Conservation (phyloP, 2,888 invertebrate species). For the Amblyteles armatorius region DNA sequence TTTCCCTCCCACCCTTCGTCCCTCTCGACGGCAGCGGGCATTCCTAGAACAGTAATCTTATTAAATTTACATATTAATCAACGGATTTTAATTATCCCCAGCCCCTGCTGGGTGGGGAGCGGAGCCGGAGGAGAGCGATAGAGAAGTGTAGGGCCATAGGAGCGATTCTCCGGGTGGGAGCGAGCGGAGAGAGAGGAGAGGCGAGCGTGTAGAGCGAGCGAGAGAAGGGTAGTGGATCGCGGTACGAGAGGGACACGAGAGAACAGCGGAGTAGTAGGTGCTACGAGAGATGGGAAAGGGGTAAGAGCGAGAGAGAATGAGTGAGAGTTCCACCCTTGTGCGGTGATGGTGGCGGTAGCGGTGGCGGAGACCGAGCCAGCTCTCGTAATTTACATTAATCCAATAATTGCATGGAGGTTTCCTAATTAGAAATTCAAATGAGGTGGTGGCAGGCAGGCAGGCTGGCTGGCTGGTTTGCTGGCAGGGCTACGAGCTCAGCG, state of each 20-base stretch:
- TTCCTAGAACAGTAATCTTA: slow-evolving; percentile 98
- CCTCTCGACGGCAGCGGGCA: slow-evolving; percentile 85
- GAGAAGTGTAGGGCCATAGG: slow-evolving; percentile 71
- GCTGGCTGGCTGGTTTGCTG: slow-evolving; percentile 76
- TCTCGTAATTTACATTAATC: slow-evolving; percentile 97
- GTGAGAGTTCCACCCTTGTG: slow-evolving; percentile 83
- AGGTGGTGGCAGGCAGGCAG: slow-evolving; percentile 88
- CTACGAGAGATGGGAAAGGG: slow-evolving; percentile 58
- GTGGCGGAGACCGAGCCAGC: slow-evolving; percentile 86
- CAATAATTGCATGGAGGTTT: slow-evolving; percentile 97
- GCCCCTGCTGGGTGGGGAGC: slow-evolving; percentile 83
- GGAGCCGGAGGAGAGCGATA: slow-evolving; percentile 70
- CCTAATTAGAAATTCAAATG: slow-evolving; percentile 97
- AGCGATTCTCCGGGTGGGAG: slow-evolving; percentile 66
- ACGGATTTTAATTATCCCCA: slow-evolving; percentile 98
- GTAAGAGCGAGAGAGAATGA: slow-evolving; percentile 60
- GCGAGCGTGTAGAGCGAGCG: slow-evolving; percentile 60
- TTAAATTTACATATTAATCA: slow-evolving; percentile 99
- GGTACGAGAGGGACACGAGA: slow-evolving; percentile 50
- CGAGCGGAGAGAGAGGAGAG: slow-evolving; percentile 70
- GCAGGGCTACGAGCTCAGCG: slow-evolving; percentile 83
- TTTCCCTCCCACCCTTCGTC: slow-evolving; percentile 52
- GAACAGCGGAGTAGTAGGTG: slow-evolving; percentile 58
- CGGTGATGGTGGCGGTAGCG: slow-evolving; percentile 81
- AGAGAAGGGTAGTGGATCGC: slow-evolving; percentile 40